Evolutionary conservation across 2,113 vertebrate genomes (phyloP).

Genomic region (Corydoras maculifer): DNA sequence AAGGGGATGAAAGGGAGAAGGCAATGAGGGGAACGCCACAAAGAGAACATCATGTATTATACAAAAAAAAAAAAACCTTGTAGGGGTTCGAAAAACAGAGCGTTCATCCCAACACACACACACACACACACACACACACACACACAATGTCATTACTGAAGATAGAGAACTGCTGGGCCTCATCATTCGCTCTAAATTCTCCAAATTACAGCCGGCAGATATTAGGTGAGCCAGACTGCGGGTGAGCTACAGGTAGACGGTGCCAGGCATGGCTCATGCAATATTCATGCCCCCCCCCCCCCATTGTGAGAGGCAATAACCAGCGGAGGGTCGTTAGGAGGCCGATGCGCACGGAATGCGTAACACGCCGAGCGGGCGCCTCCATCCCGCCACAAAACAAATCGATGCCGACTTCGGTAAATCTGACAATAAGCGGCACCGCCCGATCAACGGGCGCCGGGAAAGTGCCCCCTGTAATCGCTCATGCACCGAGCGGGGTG

Average conservation of each 20-base stretch:
- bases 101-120: slow-evolving; percentile 49
- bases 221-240: slow-evolving; percentile 16
- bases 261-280: slow-evolving; percentile 16
- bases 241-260: slow-evolving; percentile 24
- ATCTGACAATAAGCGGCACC: slow-evolving; percentile 9
- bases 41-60: slow-evolving; percentile 8
- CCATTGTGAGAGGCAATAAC: slow-evolving; percentile 26
- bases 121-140: slow-evolving; percentile 2
- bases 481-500: slow-evolving; percentile 4
- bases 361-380: slow-evolving; percentile 19
- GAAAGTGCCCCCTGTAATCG: slow-evolving; percentile 1
- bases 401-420: slow-evolving; percentile 7
- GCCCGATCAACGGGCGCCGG: slow-evolving; percentile 3
- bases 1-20: slow-evolving; percentile 14
- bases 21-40: slow-evolving; percentile 8
- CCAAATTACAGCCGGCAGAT: slow-evolving; percentile 16
- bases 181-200: slow-evolving; percentile 16
- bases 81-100: slow-evolving; percentile 55
- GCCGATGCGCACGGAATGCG: slow-evolving; percentile 19
- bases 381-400: slow-evolving; percentile 16
- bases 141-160: slow-evolving; percentile 45
- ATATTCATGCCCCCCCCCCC: slow-evolving; percentile 30
- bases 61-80: slow-evolving; percentile 43
- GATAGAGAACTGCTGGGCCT: slow-evolving; percentile 7
- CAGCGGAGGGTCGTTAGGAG: slow-evolving; percentile 29